Conservation (phyloP, 1,140 invertebrate species). For the Hestina assimilis region DNA sequence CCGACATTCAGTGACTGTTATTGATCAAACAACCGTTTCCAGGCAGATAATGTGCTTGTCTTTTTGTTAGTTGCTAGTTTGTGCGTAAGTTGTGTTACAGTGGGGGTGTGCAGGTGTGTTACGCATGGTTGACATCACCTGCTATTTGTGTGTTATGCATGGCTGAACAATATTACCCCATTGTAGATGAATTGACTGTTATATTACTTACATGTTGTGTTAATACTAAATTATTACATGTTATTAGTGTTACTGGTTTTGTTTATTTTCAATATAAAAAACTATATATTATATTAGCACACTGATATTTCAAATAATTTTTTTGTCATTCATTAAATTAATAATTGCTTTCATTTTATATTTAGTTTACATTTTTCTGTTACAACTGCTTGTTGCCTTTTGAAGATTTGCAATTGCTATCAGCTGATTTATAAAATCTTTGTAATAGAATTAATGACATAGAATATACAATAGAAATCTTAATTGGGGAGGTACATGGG, state of each 20-base stretch:
- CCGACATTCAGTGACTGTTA: conserved; percentile 46
- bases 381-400: neutral
- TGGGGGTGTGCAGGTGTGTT: conserved; percentile 68
- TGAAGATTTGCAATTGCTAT: neutral
- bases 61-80: conserved; percentile 21
- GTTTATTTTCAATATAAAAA: neutral
- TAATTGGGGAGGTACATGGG: neutral
- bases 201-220: conserved; percentile 2
- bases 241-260: neutral
- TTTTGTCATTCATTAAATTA: too few relatives aligned
- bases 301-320: too few relatives aligned
- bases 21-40: conserved; percentile 72
- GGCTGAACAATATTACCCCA: conserved; percentile 54
- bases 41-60: conserved; percentile 44
- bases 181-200: conserved; percentile 26
- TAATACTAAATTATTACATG: conserved; percentile 5
- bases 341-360: too few relatives aligned
- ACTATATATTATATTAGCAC: too few relatives aligned
- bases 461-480: neutral
- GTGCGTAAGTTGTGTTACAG: conserved; percentile 44
- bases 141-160: conserved; percentile 58
- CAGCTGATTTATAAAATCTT: too few relatives aligned
- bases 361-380: too few relatives aligned
- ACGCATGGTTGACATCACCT: conserved; percentile 61
- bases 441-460: neutral